These are phyloP conservation scores for Allolobophora icterica DNA, from an alignment of 2,888 invertebrate genomes.

Conservation along the genomic window DNA sequence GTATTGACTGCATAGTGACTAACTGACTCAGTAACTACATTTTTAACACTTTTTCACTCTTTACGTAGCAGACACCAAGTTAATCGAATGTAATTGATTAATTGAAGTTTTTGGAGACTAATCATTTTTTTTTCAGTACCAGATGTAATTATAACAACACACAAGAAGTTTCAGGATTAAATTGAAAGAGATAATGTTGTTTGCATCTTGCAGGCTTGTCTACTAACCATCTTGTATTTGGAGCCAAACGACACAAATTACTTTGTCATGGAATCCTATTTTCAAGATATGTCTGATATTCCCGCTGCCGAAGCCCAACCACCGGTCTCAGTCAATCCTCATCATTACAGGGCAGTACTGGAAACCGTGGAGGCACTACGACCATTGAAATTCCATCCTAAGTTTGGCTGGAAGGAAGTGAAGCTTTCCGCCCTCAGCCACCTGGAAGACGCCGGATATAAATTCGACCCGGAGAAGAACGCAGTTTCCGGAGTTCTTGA, in stretches of 20 bases:
- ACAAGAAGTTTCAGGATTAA: background rate
- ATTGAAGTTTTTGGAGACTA: too few species aligned
- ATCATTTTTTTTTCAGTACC: too few species aligned
- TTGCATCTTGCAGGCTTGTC: constrained; percentile 40
- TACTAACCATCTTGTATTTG: constrained; percentile 46
- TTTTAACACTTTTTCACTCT: too few species aligned
- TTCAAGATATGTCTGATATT: background rate
- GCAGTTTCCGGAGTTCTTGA: constrained; percentile 36
- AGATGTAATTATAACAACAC: too few species aligned
- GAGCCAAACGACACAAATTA: constrained; percentile 46
- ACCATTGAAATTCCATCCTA: constrained; percentile 41
- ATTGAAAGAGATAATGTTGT: background rate
- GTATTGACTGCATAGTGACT: too few species aligned
- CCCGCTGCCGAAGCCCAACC: constrained; percentile 3
- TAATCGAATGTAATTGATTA: too few species aligned
- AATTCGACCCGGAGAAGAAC: constrained; percentile 36
- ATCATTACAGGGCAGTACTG: constrained; percentile 39
- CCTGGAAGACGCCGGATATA: constrained; percentile 38
- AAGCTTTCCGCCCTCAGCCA: constrained; percentile 34
- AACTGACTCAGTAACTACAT: too few species aligned
- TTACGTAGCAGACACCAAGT: too few species aligned
- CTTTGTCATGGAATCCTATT: constrained; percentile 39
- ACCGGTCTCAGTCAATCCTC: constrained; percentile 31
- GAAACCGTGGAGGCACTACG: constrained; percentile 45
- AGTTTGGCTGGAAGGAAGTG: constrained; percentile 43